Percentiles rank a stretch among this genome's conserved stretches.
Conservation (phyloP, 2,797 vertebrate species). For the Phrynocephalus vlangalii region DNA sequence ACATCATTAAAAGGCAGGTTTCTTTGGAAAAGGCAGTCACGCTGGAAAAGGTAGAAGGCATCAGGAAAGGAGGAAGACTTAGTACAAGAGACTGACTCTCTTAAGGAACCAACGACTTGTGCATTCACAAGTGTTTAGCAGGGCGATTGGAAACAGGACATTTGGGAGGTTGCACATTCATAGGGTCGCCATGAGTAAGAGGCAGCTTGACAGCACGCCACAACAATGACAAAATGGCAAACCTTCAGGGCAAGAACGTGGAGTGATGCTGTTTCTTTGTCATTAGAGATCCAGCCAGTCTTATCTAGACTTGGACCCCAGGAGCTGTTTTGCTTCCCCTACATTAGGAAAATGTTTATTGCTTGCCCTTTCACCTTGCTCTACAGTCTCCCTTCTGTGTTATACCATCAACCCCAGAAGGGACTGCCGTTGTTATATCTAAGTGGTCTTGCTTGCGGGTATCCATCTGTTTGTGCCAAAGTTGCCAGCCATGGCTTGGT, state of each 20-base stretch:
- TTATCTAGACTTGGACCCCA: background rate
- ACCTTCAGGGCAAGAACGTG: background rate
- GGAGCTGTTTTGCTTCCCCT: background rate
- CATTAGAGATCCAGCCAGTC: background rate
- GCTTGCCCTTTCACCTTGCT: background rate
- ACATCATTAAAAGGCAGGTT: too few species aligned
- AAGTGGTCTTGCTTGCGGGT: background rate
- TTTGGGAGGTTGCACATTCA: too few species aligned
- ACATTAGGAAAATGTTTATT: background rate
- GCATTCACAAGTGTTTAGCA: too few species aligned
- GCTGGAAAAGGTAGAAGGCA: too few species aligned
- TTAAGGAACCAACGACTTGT: too few species aligned
- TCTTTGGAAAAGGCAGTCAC: too few species aligned
- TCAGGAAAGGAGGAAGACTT: too few species aligned
- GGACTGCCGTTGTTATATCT: background rate
- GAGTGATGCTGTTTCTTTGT: too few species aligned
- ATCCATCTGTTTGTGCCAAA: background rate
- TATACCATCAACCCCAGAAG: background rate
- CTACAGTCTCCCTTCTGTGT: background rate
- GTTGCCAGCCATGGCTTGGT: background rate
- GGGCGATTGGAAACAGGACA: too few species aligned
- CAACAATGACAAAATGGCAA: background rate
- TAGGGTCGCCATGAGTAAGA: too few species aligned
- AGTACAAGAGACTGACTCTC: too few species aligned
- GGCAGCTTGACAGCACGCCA: too few species aligned